Evolutionary conservation across 1,140 invertebrate genomes (phyloP), one percentile per base, ranked within the genome.

Genomic region (Brachionus rubens): DNA sequence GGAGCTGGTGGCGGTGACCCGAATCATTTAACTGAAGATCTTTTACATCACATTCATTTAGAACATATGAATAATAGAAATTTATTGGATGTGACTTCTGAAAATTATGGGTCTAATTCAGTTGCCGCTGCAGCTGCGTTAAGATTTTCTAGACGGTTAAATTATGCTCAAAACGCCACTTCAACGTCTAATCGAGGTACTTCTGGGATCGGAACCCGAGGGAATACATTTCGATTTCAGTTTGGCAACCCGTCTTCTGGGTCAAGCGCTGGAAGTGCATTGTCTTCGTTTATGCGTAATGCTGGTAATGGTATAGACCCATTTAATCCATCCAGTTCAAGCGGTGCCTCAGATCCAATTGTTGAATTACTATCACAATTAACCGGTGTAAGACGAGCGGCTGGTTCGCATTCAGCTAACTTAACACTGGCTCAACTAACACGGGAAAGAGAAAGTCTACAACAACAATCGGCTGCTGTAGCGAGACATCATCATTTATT

Each of bases 11-110:
- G 93, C 79, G 94, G 93, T 36, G 96, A 98, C 85, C 94, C 95
- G 76, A 98, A 97, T 87, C 89, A 95, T 82, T 91, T 96, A 81
- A 96, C 94, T 78, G 94, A 98, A 87, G 95, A 98, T 87, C 96
- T 98, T 87, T 90, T 93, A 79, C 92, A 92, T 80, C 95, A 98
- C 88, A 88, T 98, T 80, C 93, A 91, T 79, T 85, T 96, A 78
- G 94, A 98, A 82, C 95, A 98, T 87, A 89, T 46, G 5, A 28
- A 14, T 12, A 52, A 54, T 16, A 62, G 75, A 30, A 43, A 9
- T 30, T 5, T 47, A 30, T 21, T 59, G 6, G 48, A 75, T 16
- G n/a, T 19, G 4, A 19, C 21, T 21, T 1, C 50, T 16, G 36
- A 43, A 6, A 54, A 33, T 30, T n/a, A 47, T n/a, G 72, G 30